These are phyloP conservation scores for Ceratina japonica DNA, from an alignment of 1,140 invertebrate genomes.

Conservation along the genomic window DNA sequence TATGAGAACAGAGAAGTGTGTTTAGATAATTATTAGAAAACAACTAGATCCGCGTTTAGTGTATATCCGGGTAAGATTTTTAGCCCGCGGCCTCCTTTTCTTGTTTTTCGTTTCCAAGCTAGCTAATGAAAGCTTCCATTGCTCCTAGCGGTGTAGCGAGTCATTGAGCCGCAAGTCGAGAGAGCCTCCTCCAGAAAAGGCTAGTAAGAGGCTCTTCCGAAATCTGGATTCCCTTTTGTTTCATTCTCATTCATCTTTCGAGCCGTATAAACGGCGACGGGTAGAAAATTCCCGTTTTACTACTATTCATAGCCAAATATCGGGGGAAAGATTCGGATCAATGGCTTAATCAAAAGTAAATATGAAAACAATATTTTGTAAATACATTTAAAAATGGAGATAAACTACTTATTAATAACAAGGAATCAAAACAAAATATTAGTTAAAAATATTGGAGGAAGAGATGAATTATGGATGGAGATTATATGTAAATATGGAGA, in stretches of 20 bases:
- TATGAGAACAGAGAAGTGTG: not conserved
- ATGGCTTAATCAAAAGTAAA: not conserved
- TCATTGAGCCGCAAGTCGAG: conserved; percentile 39
- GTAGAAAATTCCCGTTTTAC: conserved; percentile 19
- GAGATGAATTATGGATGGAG: no score
- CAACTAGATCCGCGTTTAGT: no score
- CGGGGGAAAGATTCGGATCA: not conserved
- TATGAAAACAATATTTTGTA: not conserved
- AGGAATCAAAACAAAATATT: no score
- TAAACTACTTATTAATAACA: no score
- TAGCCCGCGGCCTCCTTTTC: conserved; percentile 10
- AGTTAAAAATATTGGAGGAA: not conserved
- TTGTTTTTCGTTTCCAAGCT: conserved; percentile 15
- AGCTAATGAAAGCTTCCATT: conserved; percentile 33
- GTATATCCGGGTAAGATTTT: conserved; percentile 28
- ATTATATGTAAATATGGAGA: no score
- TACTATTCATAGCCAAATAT: not conserved
- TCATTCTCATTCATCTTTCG: conserved; percentile 30
- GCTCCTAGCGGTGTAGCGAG: conserved; percentile 17
- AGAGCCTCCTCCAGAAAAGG: conserved; percentile 19
- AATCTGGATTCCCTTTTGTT: conserved; percentile 36
- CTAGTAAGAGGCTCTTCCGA: conserved; percentile 23
- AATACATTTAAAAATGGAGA: not conserved
- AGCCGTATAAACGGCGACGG: conserved; percentile 23
- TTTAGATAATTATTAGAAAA: not conserved